Conservation (phyloP, 1,140 invertebrate genomes). For the Drosophila virilis region DNA sequence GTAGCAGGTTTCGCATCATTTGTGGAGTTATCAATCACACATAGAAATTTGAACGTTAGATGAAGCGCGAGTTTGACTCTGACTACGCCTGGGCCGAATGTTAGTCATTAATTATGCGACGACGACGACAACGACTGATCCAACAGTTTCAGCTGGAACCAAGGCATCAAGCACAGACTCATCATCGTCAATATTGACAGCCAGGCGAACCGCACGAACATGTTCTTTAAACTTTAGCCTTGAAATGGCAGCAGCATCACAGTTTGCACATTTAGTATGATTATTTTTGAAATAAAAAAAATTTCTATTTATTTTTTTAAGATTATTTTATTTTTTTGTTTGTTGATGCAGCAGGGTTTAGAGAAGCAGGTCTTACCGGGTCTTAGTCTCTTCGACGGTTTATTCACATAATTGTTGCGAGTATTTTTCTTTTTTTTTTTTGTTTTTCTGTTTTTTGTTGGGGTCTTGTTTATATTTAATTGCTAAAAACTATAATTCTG, state of each 20-base stretch:
- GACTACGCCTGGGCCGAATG: conserved; percentile 80
- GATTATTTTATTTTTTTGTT: conserved; percentile 36
- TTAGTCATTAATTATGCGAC: conserved; percentile 80
- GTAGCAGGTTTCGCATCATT: conserved; percentile 73
- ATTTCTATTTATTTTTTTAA: conserved; percentile 45
- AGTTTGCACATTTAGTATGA: conserved; percentile 57
- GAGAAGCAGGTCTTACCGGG: conserved; percentile 49
- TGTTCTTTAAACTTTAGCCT: conserved; percentile 81
- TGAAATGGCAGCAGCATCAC: conserved; percentile 57
- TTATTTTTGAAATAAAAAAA: conserved; percentile 39
- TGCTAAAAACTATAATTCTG: conserved; percentile 82
- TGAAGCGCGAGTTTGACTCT: conserved; percentile 78
- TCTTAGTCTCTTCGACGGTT: conserved; percentile 31
- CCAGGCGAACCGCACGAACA: conserved; percentile 47
- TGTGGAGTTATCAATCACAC: conserved; percentile 79
- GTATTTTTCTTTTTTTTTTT: conserved; percentile 33
- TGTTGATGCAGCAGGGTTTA: conserved; percentile 43
- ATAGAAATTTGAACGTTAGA: conserved; percentile 75
- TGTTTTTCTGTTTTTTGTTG: conserved; percentile 28
- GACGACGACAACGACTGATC: conserved; percentile 20
- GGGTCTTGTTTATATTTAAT: conserved; percentile 72
- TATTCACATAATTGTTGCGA: conserved; percentile 62
- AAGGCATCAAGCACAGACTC: conserved; percentile 48
- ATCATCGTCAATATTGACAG: conserved; percentile 82
- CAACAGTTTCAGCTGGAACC: conserved; percentile 20